Percentiles rank a stretch among this genome's conserved stretches.
These are phyloP conservation scores for Notodonta dromedarius DNA, from an alignment of 2,888 invertebrate genomes.

Conservation along the genomic window DNA sequence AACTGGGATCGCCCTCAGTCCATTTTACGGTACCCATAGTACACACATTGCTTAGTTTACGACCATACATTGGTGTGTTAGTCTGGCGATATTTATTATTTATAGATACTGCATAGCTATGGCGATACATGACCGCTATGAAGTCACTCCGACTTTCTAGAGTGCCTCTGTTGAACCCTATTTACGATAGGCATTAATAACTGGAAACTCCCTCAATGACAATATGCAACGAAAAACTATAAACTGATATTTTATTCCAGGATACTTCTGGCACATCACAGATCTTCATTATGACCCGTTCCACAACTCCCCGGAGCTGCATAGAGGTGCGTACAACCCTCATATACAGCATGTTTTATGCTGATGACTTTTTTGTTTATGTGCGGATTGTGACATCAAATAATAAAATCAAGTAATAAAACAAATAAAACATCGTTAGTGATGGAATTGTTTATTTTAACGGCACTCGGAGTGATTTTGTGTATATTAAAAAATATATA, in stretches of 20 bases:
- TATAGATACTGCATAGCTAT: no score
- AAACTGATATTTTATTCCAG: slow-evolving; percentile 84
- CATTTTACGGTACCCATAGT: no score
- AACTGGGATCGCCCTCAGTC: no score
- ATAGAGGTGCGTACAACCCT: slow-evolving; percentile 67
- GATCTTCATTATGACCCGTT: slow-evolving; percentile 96
- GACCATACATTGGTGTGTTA: no score
- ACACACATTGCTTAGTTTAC: no score
- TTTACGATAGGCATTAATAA: no score
- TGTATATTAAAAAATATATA: background rate
- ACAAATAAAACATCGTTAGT: slow-evolving; percentile 15
- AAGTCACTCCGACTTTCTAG: no score
- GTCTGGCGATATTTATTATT: no score
- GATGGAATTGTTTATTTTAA: slow-evolving; percentile 8
- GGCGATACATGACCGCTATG: no score
- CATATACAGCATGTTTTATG: slow-evolving; percentile 22
- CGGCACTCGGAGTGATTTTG: slow-evolving; percentile 6
- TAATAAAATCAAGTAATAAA: slow-evolving; percentile 6
- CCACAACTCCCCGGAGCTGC: slow-evolving; percentile 78
- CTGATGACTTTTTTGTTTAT: slow-evolving; percentile 47
- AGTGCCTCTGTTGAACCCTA: no score
- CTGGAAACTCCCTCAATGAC: background rate
- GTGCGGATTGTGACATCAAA: slow-evolving; percentile 9
- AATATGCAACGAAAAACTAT: slow-evolving; percentile 14
- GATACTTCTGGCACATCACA: slow-evolving; percentile 98